Evolutionary conservation across 2,113 vertebrate genomes (phyloP).

Genomic region (Axis porcinus): DNA sequence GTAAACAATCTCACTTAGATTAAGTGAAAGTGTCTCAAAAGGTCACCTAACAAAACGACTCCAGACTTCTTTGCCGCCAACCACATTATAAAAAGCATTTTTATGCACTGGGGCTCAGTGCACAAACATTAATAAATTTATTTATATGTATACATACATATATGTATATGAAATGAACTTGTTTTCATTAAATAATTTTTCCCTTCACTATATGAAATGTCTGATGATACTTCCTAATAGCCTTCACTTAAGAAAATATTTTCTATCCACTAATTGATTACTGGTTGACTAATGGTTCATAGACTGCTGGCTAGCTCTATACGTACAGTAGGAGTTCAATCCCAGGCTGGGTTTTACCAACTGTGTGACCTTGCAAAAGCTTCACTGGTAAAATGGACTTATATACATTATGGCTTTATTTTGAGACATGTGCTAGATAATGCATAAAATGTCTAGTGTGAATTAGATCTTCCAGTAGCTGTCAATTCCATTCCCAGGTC

Average conservation of each 20-base stretch:
- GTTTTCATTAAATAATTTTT: neutral
- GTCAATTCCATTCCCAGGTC: neutral
- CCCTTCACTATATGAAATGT: neutral
- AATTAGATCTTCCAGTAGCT: neutral
- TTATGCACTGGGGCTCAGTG: neutral
- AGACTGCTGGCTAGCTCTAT: neutral
- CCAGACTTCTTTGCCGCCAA: neutral
- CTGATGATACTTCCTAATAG: neutral
- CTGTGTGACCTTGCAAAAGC: neutral
- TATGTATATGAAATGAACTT: neutral
- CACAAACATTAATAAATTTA: neutral
- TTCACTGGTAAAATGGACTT: neutral
- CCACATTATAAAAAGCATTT: neutral
- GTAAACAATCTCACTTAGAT: neutral
- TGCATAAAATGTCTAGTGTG: neutral
- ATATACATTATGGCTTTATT: neutral
- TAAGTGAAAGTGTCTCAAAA: conserved; percentile 30
- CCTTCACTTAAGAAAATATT: neutral
- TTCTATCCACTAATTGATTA: neutral
- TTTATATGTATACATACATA: neutral
- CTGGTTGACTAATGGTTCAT: neutral
- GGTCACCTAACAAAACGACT: neutral
- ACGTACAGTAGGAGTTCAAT: neutral
- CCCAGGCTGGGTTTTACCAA: neutral
- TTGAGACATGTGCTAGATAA: neutral